A percentile compares a stretch with the other conserved stretches of the same genome.
These are phyloP conservation scores for Panulirus ornatus DNA, from an alignment of 1,140 invertebrate genomes.

Conservation along the genomic window DNA sequence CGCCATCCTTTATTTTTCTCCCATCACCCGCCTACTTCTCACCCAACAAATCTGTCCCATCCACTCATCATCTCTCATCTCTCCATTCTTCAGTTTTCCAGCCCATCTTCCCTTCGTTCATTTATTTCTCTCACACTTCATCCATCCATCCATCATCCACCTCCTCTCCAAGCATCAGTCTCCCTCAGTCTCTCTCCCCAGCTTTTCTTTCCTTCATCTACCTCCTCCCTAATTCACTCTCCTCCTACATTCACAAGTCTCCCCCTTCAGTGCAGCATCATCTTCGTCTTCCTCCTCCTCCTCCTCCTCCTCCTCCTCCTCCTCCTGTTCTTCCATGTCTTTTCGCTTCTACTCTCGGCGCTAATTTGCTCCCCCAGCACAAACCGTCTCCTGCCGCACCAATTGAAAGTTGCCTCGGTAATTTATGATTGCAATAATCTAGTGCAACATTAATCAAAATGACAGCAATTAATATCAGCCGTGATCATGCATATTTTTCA, in stretches of 20 bases:
- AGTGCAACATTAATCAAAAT: constrained; percentile 75
- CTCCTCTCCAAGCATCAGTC: neutral
- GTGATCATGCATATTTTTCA: constrained; percentile 73
- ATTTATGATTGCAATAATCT: constrained; percentile 75
- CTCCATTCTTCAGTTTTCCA: neutral
- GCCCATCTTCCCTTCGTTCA: neutral
- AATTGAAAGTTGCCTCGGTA: constrained; percentile 73
- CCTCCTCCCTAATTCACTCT: constrained; percentile 5
- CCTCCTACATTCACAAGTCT: neutral
- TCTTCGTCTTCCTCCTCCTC: neutral
- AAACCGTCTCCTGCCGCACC: constrained; percentile 50
- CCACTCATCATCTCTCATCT: constrained; percentile 31
- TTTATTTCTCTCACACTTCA: neutral
- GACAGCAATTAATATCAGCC: constrained; percentile 74
- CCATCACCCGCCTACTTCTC: constrained; percentile 14
- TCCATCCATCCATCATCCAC: neutral
- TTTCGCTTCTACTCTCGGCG: constrained; percentile 15
- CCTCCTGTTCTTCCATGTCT: constrained; percentile 15
- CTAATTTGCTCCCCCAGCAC: constrained; percentile 34
- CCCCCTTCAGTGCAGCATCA: too few species aligned
- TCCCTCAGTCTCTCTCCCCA: neutral
- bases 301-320: constrained; percentile 18
- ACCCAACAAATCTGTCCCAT: neutral
- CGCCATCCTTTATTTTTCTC: constrained; percentile 16
- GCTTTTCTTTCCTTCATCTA: neutral